These are phyloP conservation scores for Tyto alba DNA, from an alignment of 2,113 vertebrate genomes.

Conservation along the genomic window DNA sequence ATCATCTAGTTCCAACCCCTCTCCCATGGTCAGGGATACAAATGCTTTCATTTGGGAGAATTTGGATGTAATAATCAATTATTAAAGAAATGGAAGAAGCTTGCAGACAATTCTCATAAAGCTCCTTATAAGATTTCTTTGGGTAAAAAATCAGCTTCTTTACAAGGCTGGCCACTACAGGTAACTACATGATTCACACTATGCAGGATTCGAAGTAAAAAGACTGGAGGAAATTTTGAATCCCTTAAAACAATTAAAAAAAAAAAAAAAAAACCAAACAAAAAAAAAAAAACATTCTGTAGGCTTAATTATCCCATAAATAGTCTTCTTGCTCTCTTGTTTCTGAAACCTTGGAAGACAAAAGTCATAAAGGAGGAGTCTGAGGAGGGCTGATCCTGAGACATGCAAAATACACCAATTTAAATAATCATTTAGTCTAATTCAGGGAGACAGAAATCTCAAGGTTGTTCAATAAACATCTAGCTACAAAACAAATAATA, in stretches of 20 bases:
- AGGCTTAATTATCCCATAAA: not conserved
- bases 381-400: not conserved
- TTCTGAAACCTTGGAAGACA: not conserved
- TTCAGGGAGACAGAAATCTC: not conserved
- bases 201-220: not conserved
- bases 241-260: not conserved
- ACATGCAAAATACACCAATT: not conserved
- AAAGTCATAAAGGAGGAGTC: not conserved
- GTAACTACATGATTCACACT: not conserved
- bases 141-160: not conserved
- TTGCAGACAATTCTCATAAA: not conserved
- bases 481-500: not conserved
- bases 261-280: too few relatives aligned
- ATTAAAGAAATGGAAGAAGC: not conserved
- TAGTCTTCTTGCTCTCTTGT: not conserved
- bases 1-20: not conserved
- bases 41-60: not conserved
- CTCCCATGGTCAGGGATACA: not conserved
- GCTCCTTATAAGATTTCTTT: not conserved
- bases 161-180: not conserved
- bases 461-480: not conserved
- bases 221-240: not conserved
- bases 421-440: not conserved
- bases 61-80: not conserved
- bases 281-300: too few relatives aligned